phyloP scores from a whole-genome alignment of 2,797 vertebrate species.

The Apogon hyalosoma region DNA sequence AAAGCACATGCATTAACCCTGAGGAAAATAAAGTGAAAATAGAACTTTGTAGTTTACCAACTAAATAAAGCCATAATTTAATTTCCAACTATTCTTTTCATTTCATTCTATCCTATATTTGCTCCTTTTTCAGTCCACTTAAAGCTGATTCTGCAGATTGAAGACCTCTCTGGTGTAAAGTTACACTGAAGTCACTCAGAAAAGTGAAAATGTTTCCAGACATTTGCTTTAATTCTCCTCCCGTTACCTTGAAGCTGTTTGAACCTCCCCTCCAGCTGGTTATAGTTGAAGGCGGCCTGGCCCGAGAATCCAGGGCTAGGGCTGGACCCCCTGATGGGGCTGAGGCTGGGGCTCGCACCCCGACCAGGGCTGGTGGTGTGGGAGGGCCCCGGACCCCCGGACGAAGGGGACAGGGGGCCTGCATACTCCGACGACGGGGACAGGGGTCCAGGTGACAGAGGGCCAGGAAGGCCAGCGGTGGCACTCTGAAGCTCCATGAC shows the following conservation, averaged over 20 bases:
- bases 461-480: constrained; percentile 74
- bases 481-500: constrained; percentile 93
- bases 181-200: too few relatives aligned
- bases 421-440: constrained; percentile 70
- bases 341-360: constrained; percentile 66
- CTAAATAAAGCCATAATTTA: too few relatives aligned
- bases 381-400: constrained; percentile 50
- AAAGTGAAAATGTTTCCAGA: too few relatives aligned
- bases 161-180: not conserved
- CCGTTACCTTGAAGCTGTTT: constrained; percentile 96
- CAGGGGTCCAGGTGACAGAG: constrained; percentile 74
- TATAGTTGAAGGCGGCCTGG: constrained; percentile 94
- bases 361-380: constrained; percentile 53
- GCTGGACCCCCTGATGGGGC: constrained; percentile 58
- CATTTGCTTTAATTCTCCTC: not conserved
- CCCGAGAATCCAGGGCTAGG: constrained; percentile 79
- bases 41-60: too few relatives aligned
- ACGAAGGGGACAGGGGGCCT: constrained; percentile 55
- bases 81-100: too few relatives aligned
- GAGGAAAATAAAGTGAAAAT: too few relatives aligned
- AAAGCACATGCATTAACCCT: too few relatives aligned
- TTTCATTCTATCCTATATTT: not conserved
- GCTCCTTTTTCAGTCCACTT: not conserved
- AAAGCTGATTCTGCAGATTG: too few relatives aligned
- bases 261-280: constrained; percentile 95